These are phyloP conservation scores for Fabriciana adippe DNA, from an alignment of 2,888 invertebrate species.

Conservation along the genomic window DNA sequence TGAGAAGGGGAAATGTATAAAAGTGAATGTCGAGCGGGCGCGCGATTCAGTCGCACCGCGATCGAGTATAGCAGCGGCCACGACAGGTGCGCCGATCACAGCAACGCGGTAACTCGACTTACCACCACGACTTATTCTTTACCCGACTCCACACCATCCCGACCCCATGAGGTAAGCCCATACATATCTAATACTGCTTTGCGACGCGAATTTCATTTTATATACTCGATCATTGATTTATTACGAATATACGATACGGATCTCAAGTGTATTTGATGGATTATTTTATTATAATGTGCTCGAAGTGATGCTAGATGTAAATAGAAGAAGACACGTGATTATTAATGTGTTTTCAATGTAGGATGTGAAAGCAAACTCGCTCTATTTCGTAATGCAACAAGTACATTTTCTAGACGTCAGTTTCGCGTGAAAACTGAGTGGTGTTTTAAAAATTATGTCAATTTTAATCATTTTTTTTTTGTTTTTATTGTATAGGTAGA, in stretches of 20 bases:
- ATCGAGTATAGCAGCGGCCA: slow-evolving; percentile 48
- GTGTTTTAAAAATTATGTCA: too few species aligned
- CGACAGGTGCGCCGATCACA: slow-evolving; percentile 38
- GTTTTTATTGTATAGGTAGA: too few species aligned
- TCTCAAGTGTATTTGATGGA: slow-evolving; percentile 5
- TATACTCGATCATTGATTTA: slow-evolving; percentile 18
- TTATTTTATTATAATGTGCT: neutral
- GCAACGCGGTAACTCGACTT: slow-evolving; percentile 27
- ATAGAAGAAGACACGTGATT: neutral
- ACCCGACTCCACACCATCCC: slow-evolving; percentile 22
- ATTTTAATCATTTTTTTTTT: too few species aligned
- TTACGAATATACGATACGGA: slow-evolving; percentile 16
- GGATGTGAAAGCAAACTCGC: slow-evolving; percentile 31
- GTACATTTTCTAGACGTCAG: slow-evolving; percentile 11
- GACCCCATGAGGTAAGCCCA: slow-evolving; percentile 40
- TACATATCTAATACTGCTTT: slow-evolving; percentile 28
- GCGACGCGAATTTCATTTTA: slow-evolving; percentile 34
- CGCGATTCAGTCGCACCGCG: slow-evolving; percentile 71
- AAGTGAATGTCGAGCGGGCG: slow-evolving; percentile 63
- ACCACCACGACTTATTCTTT: slow-evolving; percentile 22
- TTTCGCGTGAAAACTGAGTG: slow-evolving; percentile 6
- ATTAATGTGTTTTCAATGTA: slow-evolving; percentile 19
- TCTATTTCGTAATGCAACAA: slow-evolving; percentile 34
- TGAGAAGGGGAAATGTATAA: slow-evolving; percentile 72
- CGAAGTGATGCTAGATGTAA: neutral